These are phyloP conservation scores for Pinctada fucata DNA, from an alignment of 2,888 invertebrate species.

Conservation along the genomic window DNA sequence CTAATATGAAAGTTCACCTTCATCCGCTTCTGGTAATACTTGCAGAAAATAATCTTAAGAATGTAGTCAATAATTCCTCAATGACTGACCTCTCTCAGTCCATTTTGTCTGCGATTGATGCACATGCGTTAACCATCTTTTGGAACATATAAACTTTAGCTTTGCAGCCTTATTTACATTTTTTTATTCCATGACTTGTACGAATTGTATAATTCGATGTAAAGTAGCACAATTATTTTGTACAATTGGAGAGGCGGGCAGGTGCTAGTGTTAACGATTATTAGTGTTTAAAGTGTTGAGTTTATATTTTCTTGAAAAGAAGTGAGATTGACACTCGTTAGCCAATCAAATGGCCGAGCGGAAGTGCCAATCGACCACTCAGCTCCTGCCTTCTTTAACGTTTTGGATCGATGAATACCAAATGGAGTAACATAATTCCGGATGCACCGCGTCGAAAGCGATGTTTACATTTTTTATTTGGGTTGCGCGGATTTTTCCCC, in stretches of 20 bases:
- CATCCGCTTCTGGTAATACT: neutral
- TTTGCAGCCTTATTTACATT: too few relatives aligned
- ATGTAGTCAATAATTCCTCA: too few relatives aligned
- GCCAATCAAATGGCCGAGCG: conserved; percentile 37
- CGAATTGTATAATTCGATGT: too few relatives aligned
- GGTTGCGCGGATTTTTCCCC: neutral
- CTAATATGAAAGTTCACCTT: neutral
- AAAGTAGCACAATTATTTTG: too few relatives aligned
- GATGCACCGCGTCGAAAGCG: conserved; percentile 28
- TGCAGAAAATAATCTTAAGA: neutral
- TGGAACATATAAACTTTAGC: too few relatives aligned
- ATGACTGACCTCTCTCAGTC: too few relatives aligned
- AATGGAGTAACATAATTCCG: conserved; percentile 42
- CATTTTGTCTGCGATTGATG: too few relatives aligned
- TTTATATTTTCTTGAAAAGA: conserved; percentile 23
- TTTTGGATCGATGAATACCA: conserved; percentile 30
- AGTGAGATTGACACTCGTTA: conserved; percentile 32
- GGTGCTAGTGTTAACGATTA: conserved; percentile 5
- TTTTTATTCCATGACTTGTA: too few relatives aligned
- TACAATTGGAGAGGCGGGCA: neutral
- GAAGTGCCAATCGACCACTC: conserved; percentile 35
- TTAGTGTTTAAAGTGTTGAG: conserved; percentile 12
- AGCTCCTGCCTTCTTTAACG: conserved; percentile 35
- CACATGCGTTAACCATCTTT: too few relatives aligned
- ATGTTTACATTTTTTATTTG: conserved; percentile 27